A percentile compares a stretch with the other conserved stretches of the same genome.
Conservation (phyloP, 2,113 vertebrate species). For the Pteronura brasiliensis region DNA sequence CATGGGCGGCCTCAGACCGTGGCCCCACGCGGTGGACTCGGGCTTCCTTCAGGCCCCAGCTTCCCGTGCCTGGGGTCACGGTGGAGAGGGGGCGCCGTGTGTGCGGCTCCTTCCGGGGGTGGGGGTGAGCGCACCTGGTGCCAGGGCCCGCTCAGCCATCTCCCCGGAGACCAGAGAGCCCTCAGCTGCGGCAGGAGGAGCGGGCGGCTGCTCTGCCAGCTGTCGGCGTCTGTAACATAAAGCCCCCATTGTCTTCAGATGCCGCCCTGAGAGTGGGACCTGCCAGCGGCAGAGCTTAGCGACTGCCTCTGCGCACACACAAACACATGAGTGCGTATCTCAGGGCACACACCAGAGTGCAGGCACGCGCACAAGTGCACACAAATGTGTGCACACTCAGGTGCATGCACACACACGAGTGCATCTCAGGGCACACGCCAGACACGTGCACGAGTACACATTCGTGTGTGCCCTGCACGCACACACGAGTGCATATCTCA, state of each 20-base stretch:
- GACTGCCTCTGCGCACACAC: accelerated
- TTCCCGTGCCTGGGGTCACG: not conserved
- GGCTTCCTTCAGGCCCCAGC: accelerated
- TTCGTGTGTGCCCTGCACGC: too few species aligned
- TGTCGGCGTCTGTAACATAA: not conserved
- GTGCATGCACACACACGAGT: too few species aligned
- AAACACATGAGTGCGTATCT: not conserved
- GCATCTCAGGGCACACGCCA: too few species aligned
- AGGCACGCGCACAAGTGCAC: too few species aligned
- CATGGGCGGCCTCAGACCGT: not conserved
- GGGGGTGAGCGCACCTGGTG: accelerated
- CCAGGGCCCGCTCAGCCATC: not conserved
- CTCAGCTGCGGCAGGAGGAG: not conserved
- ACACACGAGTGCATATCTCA: too few species aligned
- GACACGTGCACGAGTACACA: too few species aligned
- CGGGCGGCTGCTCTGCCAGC: not conserved
- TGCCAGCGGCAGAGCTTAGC: not conserved
- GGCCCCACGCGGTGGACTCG: accelerated
- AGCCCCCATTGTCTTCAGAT: not conserved
- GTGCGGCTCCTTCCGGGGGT: not conserved
- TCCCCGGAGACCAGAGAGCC: not conserved
- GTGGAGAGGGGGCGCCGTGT: too few species aligned
- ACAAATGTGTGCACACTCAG: too few species aligned
- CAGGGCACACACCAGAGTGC: not conserved
- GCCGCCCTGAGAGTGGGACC: not conserved